Evolutionary conservation across 1,140 invertebrate species (phyloP).

Genomic region (Monomorium pharaonis): DNA sequence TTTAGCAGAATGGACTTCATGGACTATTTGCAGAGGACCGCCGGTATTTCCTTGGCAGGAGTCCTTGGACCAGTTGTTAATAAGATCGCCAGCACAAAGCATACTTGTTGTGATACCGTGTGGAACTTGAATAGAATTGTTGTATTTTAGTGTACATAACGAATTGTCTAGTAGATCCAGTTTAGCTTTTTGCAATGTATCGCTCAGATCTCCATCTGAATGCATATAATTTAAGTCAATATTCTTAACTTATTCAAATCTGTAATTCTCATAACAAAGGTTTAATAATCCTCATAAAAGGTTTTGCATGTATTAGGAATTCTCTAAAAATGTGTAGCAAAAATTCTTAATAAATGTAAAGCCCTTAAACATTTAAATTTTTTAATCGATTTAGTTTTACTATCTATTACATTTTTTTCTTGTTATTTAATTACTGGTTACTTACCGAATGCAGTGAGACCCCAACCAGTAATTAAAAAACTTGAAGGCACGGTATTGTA

Average conservation of each 20-base stretch:
- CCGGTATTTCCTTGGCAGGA: conserved; percentile 91
- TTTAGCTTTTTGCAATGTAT: conserved; percentile 88
- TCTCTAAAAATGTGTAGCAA: background rate
- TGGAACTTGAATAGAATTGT: conserved; percentile 78
- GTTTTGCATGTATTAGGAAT: background rate
- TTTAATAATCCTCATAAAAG: too few species aligned
- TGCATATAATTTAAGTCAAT: conserved; percentile 7
- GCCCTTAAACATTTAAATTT: background rate
- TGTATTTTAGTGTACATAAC: conserved; percentile 84
- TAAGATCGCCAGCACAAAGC: conserved; percentile 90
- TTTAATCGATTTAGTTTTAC: background rate
- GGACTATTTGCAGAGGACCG: conserved; percentile 87
- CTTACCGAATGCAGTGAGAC: conserved; percentile 85
- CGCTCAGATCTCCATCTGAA: conserved; percentile 80
- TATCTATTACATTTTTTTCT: background rate
- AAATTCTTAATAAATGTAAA: background rate
- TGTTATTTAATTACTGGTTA: background rate
- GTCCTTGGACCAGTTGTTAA: too few species aligned
- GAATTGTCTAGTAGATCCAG: conserved; percentile 86
- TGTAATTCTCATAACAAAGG: background rate
- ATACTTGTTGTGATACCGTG: conserved; percentile 87
- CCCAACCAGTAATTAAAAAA: conserved; percentile 86
- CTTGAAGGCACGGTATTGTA: conserved; percentile 72
- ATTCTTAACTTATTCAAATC: background rate
- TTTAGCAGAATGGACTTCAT: conserved; percentile 76